Conservation (phyloP, 2,797 vertebrate species). For the Paratrypauchen microcephalus region DNA sequence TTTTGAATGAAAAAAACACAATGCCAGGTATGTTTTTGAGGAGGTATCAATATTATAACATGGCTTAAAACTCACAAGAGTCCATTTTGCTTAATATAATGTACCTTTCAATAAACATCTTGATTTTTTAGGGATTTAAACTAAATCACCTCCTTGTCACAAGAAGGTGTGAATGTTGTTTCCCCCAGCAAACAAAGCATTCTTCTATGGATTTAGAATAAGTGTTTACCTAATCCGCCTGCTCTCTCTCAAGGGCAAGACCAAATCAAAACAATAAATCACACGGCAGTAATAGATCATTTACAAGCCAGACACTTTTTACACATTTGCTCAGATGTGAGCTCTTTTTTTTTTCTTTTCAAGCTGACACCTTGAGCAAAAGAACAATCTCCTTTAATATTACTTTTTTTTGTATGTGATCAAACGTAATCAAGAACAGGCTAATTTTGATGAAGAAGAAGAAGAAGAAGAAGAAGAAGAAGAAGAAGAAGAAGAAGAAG, state of each 20-base stretch:
- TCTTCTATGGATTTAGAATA: conserved; percentile 51
- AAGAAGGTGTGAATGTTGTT: conserved; percentile 30
- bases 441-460: background rate
- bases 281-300: conserved; percentile 30
- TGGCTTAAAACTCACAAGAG: too few relatives aligned
- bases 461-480: background rate
- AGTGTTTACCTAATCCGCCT: conserved; percentile 43
- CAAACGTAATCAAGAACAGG: conserved; percentile 16
- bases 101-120: conserved; percentile 4
- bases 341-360: too few relatives aligned
- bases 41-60: too few relatives aligned
- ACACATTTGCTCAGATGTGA: conserved; percentile 29
- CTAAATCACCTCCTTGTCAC: conserved; percentile 3
- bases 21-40: too few relatives aligned
- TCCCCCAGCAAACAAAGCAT: conserved; percentile 37
- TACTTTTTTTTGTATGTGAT: too few relatives aligned
- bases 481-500: background rate
- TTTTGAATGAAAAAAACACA: too few relatives aligned
- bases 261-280: conserved; percentile 58
- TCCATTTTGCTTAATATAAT: too few relatives aligned
- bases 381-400: background rate
- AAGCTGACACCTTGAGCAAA: conserved; percentile 19
- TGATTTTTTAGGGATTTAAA: conserved; percentile 16
- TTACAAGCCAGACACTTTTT: conserved; percentile 21
- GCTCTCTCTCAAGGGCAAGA: conserved; percentile 48